A percentile compares a stretch with the other conserved stretches of the same genome.
phyloP scores from a whole-genome alignment of 2,888 invertebrate genomes.

The Himalopsyche japonica region DNA sequence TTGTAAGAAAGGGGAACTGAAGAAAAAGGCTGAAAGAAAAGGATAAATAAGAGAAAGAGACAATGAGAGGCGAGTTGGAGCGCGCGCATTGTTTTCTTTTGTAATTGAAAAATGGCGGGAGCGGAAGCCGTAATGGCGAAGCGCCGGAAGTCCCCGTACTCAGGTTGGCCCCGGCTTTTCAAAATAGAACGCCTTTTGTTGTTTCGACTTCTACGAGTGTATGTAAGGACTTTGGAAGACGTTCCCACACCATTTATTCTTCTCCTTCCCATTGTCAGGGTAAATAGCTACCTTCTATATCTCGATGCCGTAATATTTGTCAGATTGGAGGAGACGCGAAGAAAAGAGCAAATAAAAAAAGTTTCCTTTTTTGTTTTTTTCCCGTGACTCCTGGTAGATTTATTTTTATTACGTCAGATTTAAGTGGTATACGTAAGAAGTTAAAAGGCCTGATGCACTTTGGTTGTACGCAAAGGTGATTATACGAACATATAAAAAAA shows the following conservation, averaged over 20 bases:
- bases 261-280: neutral
- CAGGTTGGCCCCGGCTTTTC: conserved; percentile 39
- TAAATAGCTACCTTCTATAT: conserved; percentile 5
- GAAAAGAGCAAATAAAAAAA: neutral
- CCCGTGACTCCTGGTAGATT: neutral
- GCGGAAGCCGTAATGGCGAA: conserved; percentile 40
- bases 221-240: conserved; percentile 14
- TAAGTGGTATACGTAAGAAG: neutral
- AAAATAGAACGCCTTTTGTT: conserved; percentile 35
- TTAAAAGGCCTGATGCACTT: neutral
- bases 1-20: conserved; percentile 15
- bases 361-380: conserved; percentile 4
- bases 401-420: neutral
- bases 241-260: neutral
- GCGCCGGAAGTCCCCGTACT: conserved; percentile 38
- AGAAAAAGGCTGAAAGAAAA: conserved; percentile 22
- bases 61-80: conserved; percentile 15
- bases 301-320: conserved; percentile 9
- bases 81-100: conserved; percentile 40
- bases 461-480: neutral
- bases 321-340: neutral
- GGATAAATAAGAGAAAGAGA: conserved; percentile 28
- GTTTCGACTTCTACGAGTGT: conserved; percentile 23
- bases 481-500: neutral
- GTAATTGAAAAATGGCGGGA: conserved; percentile 41